phyloP scores from a whole-genome alignment of 1,140 invertebrate species.

The Euborellia annulipes region DNA sequence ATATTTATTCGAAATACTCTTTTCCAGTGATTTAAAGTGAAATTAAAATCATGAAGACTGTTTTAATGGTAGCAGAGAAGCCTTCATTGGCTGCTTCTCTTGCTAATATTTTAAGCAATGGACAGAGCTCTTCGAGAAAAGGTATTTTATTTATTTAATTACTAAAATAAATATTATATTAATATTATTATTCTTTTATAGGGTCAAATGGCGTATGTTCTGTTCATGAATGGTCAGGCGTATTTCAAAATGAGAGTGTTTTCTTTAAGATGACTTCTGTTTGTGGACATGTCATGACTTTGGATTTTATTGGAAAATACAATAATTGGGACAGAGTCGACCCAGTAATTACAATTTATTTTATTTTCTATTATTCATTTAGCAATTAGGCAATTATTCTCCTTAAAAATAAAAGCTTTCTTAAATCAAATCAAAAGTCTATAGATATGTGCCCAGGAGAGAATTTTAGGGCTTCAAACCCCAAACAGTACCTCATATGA shows the following conservation, averaged over 20 bases:
- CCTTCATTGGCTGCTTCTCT: constrained; percentile 91
- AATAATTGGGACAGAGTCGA: constrained; percentile 98
- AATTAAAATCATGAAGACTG: constrained; percentile 89
- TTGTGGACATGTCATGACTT: constrained; percentile 92
- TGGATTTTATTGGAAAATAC: constrained; percentile 91
- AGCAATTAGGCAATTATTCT: too few species aligned
- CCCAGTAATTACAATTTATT: constrained; percentile 55
- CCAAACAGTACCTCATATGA: too few species aligned
- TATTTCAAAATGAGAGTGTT: constrained; percentile 54
- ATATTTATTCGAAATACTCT: too few species aligned
- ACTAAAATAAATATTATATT: not conserved
- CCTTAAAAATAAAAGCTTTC: too few species aligned
- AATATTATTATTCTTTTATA: constrained; percentile 25
- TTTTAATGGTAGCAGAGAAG: constrained; percentile 99
- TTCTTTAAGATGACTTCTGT: constrained; percentile 95
- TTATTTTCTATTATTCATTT: too few species aligned
- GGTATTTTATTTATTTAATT: constrained; percentile 44
- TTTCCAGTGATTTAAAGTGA: too few species aligned
- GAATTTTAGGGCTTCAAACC: too few species aligned
- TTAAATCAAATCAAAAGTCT: too few species aligned
- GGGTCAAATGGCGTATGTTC: constrained; percentile 79
- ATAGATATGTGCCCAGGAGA: too few species aligned
- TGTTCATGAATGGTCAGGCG: constrained; percentile 83
- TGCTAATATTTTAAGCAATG: constrained; percentile 86
- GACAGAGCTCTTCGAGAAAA: constrained; percentile 64